Evolutionary conservation across 2,113 vertebrate genomes (phyloP).

Genomic region (Procapra przewalskii): DNA sequence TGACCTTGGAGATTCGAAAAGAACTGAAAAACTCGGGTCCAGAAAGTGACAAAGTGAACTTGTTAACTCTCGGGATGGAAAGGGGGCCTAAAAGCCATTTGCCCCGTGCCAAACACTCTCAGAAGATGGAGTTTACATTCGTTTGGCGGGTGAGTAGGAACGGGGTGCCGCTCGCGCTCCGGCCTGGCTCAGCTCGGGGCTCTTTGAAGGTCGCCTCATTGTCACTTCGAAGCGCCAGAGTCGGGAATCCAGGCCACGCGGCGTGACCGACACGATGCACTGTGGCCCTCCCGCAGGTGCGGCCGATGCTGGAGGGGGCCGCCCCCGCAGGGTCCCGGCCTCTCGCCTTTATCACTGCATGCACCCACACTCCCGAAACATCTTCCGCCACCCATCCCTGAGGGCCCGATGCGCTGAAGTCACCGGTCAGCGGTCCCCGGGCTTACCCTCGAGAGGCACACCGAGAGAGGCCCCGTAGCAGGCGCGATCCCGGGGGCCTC

Average conservation of each 20-base stretch:
- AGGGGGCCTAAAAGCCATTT: background rate
- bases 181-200: background rate
- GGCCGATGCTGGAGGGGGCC: background rate
- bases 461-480: background rate
- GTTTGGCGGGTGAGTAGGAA: background rate
- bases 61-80: background rate
- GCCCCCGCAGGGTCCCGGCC: background rate
- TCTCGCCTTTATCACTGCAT: background rate
- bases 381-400: background rate
- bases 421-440: background rate
- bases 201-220: conserved; percentile 64
- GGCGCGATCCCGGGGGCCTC: background rate
- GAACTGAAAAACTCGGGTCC: background rate
- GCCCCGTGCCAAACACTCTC: background rate
- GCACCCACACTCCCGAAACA: background rate
- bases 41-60: conserved; percentile 34
- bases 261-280: background rate
- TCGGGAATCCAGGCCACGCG: conserved; percentile 9
- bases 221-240: conserved; percentile 22
- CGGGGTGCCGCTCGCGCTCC: background rate
- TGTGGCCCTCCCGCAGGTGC: background rate
- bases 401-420: background rate
- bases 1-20: conserved; percentile 28
- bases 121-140: background rate
- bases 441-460: conserved; percentile 47